Evolutionary conservation across 2,797 vertebrate species (phyloP), one percentile per base, ranked within the genome.

Genomic region (Eulemur albifrons): DNA sequence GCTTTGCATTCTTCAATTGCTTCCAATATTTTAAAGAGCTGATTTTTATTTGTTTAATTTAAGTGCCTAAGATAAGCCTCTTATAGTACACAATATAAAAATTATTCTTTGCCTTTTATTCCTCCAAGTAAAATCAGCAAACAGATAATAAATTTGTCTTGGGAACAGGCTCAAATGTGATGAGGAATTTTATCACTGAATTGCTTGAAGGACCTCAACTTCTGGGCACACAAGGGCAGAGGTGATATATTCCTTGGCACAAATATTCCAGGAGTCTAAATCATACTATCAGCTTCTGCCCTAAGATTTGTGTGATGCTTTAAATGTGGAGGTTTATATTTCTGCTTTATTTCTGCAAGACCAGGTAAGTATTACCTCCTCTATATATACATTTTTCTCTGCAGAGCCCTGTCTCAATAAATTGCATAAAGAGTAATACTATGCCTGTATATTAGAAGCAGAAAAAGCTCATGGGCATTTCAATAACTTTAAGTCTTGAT

Each of bases 11-110:
- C 63, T 88, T 80, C 57, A 86, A 61, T 40, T 48, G 75, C 89
- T 95, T 70, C 35, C 38, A 82, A 12, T 59, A 48, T 45, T 88
- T 90, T 57, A 54, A 63, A 90, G 35, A 90, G 59, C 40, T 80
- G 11, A 32, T 84, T 92, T 96, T 85, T 57, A 88, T 72, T 75
- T 79, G 32, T 86, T 91, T 59, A 67, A 95, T 88, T 93, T 81
- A 82, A 50, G 17, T 57, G 6, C 35, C 67, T 84, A 76, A 92
- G 72, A 80, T 86, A 81, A 70, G 35, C 7, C n/a, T 91, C 70
- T 93, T 70, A 38, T 8, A 69, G 59, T 38, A 83, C 20, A 72
- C 17, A 54, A 72, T 21, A 83, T n/a, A 95, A 84, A 90, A 92
- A 80, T 50, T 73, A 76, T 14, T 54, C 67, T 85, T 96, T 27